phyloP scores from a whole-genome alignment of 2,797 vertebrate species.

The Onychomys torridus region DNA sequence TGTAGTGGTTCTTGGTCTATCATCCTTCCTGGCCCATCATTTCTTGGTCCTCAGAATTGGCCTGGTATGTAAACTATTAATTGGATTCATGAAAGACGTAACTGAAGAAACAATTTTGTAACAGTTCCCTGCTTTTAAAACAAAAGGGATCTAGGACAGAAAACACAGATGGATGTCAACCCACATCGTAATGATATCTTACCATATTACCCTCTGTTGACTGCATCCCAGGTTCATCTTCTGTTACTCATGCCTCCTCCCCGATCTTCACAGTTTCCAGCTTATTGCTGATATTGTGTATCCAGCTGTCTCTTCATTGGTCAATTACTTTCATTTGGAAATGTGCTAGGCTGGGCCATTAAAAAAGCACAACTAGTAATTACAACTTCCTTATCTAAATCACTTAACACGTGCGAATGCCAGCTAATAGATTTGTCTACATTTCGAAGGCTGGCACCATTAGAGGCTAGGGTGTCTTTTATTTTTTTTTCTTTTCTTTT shows the following conservation, averaged over 20 bases:
- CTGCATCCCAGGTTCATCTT: neutral
- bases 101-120: neutral
- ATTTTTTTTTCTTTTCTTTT: neutral
- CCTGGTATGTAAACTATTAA: neutral
- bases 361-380: slow-evolving; percentile 64
- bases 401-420: slow-evolving; percentile 62
- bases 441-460: slow-evolving; percentile 49
- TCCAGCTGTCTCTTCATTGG: slow-evolving; percentile 80
- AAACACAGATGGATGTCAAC: neutral
- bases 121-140: neutral
- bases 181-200: neutral
- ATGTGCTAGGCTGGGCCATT: slow-evolving; percentile 49
- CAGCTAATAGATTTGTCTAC: slow-evolving; percentile 70
- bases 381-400: slow-evolving; percentile 76
- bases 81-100: neutral
- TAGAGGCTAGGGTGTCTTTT: neutral
- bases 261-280: slow-evolving; percentile 51
- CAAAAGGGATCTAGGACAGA: neutral
- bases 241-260: slow-evolving; percentile 65
- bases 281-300: slow-evolving; percentile 70
- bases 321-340: slow-evolving; percentile 77
- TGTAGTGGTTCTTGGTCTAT: neutral
- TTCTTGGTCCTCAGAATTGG: neutral
- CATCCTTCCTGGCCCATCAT: neutral
- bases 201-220: neutral